Percentiles rank a stretch among this genome's conserved stretches.
Conservation (phyloP, 2,888 invertebrate species). For the Stenotaenia linearis region DNA sequence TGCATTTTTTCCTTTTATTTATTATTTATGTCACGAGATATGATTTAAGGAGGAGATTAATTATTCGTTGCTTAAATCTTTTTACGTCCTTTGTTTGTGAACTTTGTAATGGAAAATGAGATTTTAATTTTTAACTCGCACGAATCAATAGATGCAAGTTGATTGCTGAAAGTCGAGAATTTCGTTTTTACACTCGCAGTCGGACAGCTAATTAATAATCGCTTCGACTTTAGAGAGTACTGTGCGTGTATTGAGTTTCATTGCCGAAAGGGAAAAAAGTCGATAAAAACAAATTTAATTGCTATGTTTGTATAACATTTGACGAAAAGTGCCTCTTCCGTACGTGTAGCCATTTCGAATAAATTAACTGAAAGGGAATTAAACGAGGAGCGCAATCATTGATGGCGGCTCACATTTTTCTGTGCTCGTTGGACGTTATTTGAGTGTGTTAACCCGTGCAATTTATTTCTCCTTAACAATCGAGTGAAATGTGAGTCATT, state of each 20-base stretch:
- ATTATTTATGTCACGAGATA: background rate
- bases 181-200: too few species aligned
- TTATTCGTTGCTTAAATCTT: background rate
- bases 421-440: constrained; percentile 5
- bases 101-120: background rate
- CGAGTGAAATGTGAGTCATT: constrained; percentile 8
- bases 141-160: too few species aligned
- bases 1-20: background rate
- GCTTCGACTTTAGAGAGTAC: too few species aligned
- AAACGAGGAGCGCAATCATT: background rate
- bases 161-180: too few species aligned
- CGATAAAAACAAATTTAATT: background rate
- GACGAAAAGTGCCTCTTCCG: background rate
- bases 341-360: background rate
- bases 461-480: constrained; percentile 13
- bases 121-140: background rate
- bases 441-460: constrained; percentile 24
- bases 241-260: too few species aligned
- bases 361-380: constrained; percentile 1
- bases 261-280: too few species aligned
- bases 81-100: background rate
- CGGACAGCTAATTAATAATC: too few species aligned
- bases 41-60: background rate
- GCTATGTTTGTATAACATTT: background rate
- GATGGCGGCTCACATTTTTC: constrained; percentile 4